Evolutionary conservation across 1,140 invertebrate species (phyloP), one percentile per base, ranked within the genome.

Genomic region (Calliphora vicina): DNA sequence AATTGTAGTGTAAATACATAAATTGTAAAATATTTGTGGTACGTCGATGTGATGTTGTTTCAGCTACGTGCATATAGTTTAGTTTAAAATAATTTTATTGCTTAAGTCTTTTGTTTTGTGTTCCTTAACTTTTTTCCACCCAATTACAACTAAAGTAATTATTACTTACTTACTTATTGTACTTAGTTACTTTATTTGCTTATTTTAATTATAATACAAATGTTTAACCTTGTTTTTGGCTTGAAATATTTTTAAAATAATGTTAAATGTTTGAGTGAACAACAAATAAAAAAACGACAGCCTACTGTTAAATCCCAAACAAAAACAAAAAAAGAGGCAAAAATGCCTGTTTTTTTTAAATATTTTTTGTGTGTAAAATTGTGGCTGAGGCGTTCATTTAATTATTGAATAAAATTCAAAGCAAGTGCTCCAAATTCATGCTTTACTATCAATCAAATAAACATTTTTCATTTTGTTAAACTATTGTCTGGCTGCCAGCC

Each of bases 21-120:
- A 45, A 20, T 43, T 78, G 13, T 42, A 25, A 78, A 43, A 23
- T 25, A 78, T 27, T 43, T 78, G n/a, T 43, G 10, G 10, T 35
- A 35, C 20, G n/a, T 12, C 35, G 45, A 45, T 78, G 35, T 78
- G 23, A 45, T 43, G 20, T 43, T 35, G 50, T 57, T 57, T 6
- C n/a, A 17, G 50, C 1, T 57, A 67, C 45, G 45, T 50, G 45
- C 15, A 13, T 50, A 13, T 50, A 50, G 4, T 50, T 50, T n/a
- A 67, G 9, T 23, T 23, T 57, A n/a, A 57, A 57, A 20, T 25
- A 84, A 86, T 88, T 88, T 89, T 81, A 84, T 86, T 86, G 84
- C 88, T 85, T 89, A 89, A 87, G 87, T 89, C 88, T 89, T 89
- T 89, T 80, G 88, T 86, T 84, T 88, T 45, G 27, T n/a, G 15